Evolutionary conservation across 2,888 invertebrate species (phyloP).

Genomic region (Beris morrisii): DNA sequence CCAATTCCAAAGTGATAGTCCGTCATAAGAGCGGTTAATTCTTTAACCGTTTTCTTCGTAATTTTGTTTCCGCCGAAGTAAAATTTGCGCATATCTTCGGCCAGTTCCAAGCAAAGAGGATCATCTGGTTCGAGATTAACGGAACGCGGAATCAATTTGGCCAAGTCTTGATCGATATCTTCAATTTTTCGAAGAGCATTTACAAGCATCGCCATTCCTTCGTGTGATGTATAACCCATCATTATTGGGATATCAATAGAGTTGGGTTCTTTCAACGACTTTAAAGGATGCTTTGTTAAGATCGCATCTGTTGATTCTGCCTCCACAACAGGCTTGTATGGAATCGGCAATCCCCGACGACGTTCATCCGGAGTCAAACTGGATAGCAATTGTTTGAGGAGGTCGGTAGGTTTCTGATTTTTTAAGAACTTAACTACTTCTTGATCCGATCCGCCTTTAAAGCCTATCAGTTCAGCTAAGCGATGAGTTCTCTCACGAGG

Average conservation of each 20-base stretch:
- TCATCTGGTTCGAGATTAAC: slow-evolving; percentile 43
- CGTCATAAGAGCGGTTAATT: slow-evolving; percentile 57
- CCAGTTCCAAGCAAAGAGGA: slow-evolving; percentile 42
- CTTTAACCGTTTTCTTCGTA: slow-evolving; percentile 53
- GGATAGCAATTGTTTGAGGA: slow-evolving; percentile 43
- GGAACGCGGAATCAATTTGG: slow-evolving; percentile 48
- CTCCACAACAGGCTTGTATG: slow-evolving; percentile 51
- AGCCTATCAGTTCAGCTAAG: slow-evolving; percentile 47
- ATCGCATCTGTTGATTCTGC: slow-evolving; percentile 46
- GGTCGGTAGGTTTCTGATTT: slow-evolving; percentile 41
- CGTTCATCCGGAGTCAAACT: slow-evolving; percentile 48
- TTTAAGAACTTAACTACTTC: slow-evolving; percentile 39
- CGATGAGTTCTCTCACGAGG: slow-evolving; percentile 44
- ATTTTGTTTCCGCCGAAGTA: slow-evolving; percentile 57
- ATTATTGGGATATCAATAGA: slow-evolving; percentile 59
- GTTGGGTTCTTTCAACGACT: slow-evolving; percentile 55
- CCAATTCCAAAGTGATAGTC: slow-evolving; percentile 56
- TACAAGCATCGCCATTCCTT: slow-evolving; percentile 56
- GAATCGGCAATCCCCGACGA: slow-evolving; percentile 47
- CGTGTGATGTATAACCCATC: slow-evolving; percentile 61
- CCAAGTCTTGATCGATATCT: slow-evolving; percentile 46
- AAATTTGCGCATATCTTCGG: slow-evolving; percentile 48
- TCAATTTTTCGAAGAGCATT: slow-evolving; percentile 46
- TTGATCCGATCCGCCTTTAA: slow-evolving; percentile 36
- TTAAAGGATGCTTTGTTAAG: slow-evolving; percentile 52